Base-by-base conservation (phyloP, 2,113 vertebrate genomes). In the Deroptyus accipitrinus region DNA sequence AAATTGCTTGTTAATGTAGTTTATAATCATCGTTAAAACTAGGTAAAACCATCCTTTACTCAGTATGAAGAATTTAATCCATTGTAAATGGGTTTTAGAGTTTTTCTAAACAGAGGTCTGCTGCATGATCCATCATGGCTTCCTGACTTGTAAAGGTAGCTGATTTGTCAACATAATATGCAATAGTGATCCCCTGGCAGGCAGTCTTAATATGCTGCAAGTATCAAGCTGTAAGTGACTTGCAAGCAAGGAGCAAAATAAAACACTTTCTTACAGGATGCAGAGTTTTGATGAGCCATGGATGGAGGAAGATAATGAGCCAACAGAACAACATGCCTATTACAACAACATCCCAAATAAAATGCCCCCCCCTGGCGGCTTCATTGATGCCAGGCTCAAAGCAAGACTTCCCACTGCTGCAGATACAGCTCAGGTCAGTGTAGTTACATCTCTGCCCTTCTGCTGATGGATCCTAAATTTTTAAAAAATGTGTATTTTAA, bases 261-360 rank as follows among this genome's bases (percentile, higher is more conserved):
- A 82, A 74, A 23, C 31, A 91, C 63, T 76, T 92, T 95, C 88
- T 89, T 77, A 90, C 90, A 99, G 99, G 96, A 98, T 99, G 97
- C 98, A 99, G 97, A 99, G 99, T 97, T 98, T 99, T 96, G 99
- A 99, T 92, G 99, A 99, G 83, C 98, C 99, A 3, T 99, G 99
- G 99, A 98, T 97, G 2, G 99, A 99, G 90, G 99, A 99, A 93
- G 99, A 99, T 17, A 98, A 98, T 2, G 98, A 99, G 11, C 70
- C 97, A 39, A 82, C 97, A 5, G 99, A 99, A 48, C 99, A 99
- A 46, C 99, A 99, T 94, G 98, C 98, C 0, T 99, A 99, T 95
- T 99, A 99, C 92, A 99, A 99, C 97, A 99, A 98, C 92, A 98
- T 99, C 92, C 99, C 99, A 4, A 99, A 98, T 82, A 99, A 99